Base-by-base conservation (phyloP, 1,140 invertebrate genomes). In the Macrosteles quadrilineatus region DNA sequence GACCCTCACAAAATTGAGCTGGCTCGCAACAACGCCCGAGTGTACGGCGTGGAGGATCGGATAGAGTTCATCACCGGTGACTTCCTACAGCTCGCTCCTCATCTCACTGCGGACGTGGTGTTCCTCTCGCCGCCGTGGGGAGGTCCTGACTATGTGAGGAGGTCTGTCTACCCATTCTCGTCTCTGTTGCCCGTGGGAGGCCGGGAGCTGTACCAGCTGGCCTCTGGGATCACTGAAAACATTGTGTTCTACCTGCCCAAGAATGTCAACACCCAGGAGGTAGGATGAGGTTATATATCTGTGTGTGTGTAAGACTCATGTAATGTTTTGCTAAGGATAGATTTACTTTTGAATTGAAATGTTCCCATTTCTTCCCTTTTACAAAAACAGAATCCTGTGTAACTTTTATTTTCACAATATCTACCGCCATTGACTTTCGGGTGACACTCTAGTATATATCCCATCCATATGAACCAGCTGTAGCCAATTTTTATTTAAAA, bases 91-190 rank as follows among this genome's bases (percentile, higher is more conserved):
- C 74, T 98, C 1, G 89, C 87, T 4, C 80, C 83, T 0, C 83
- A 73, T 14, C 76, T 92, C 75, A 77, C 84, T 64, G 91, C 87
- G 0, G 94, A 98, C 79, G 90, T 92, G 66, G 91, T 98, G 0
- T 98, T 98, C 79, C 81, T 99, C 3, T 96, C 93, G 79, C 98
- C 98, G 27, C 97, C 98, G 0, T 99, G 98, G 98, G 98, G 98
- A 43, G 67, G 67, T 40, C 40, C 70, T 23, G 57, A 36, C 19
- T 74, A 73, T 69, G 29, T 23, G 17, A 29, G 25, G 12, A 19
- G 80, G 36, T 80, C 84, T 29, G 83, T 86, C 40, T 98, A 92
- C 81, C 89, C 96, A 80, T 82, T 98, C 31, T 87, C 82, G 59
- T 92, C 93, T 85, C 83, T 94, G 74, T 80, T 86, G 75, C 88